phyloP scores from a whole-genome alignment of 1,140 invertebrate species.

The Drosophila tani region DNA sequence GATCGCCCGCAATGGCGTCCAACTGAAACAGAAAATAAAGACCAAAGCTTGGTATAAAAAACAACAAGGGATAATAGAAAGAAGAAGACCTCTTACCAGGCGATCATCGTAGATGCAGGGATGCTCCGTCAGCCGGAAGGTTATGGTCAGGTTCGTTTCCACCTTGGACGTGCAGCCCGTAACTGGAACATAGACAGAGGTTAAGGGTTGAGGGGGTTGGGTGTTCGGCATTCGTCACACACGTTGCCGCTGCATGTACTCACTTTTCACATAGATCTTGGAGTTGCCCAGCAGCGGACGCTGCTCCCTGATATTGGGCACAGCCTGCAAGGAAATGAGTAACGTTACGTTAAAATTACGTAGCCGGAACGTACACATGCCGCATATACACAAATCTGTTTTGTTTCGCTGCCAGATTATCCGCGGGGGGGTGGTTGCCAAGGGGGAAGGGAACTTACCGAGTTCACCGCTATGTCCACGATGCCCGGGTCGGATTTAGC shows the following conservation, averaged over 20 bases:
- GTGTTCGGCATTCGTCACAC: slow-evolving; percentile 47
- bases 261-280: slow-evolving; percentile 73
- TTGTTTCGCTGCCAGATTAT: slow-evolving; percentile 9
- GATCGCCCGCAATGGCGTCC: slow-evolving; percentile 36
- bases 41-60: not conserved
- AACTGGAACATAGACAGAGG: slow-evolving; percentile 15
- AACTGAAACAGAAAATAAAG: slow-evolving; percentile 27
- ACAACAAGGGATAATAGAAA: too few relatives aligned
- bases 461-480: slow-evolving; percentile 58
- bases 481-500: slow-evolving; percentile 73
- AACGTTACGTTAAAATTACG: slow-evolving; percentile 13
- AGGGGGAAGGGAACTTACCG: slow-evolving; percentile 40
- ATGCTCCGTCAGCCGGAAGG: slow-evolving; percentile 62
- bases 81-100: slow-evolving; percentile 28
- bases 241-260: slow-evolving; percentile 44
- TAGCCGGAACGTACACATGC: slow-evolving; percentile 10
- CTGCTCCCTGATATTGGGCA: slow-evolving; percentile 57
- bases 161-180: slow-evolving; percentile 50
- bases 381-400: slow-evolving; percentile 25
- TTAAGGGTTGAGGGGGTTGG: slow-evolving; percentile 1
- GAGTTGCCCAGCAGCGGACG: slow-evolving; percentile 69
- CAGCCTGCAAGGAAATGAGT: slow-evolving; percentile 21
- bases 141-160: slow-evolving; percentile 56
- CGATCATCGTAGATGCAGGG: slow-evolving; percentile 62
- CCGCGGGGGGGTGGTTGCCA: slow-evolving; percentile 11